Evolutionary conservation across 2,888 invertebrate genomes (phyloP), one percentile per base, ranked within the genome.

Genomic region (Volucella bombylans): DNA sequence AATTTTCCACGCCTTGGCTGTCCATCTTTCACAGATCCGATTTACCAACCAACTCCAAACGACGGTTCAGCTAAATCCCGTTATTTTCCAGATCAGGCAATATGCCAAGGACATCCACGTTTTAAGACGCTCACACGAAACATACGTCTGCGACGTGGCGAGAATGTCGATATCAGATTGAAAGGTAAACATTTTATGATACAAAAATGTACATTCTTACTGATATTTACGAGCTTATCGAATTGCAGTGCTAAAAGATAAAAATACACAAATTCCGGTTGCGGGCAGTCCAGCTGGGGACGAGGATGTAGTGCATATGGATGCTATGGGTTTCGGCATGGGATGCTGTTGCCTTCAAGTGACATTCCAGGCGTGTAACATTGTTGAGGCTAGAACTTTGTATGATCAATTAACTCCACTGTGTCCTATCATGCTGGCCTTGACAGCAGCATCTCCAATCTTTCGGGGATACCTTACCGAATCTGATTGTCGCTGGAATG

Each of bases 321-420:
- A 99, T 92, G 97, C 98, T 1, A 99, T 99, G 99, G 99, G 99
- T 31, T 99, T 99, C 91, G 99, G 99, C 72, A 99, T 99, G 99
- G 99, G 99, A 41, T 98, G 98, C 91, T 98, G 97, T 89, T 99
- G 99, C 90, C 93, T 99, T 49, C 99, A 99, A 92, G 94, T 98
- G 73, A 98, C 98, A 62, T 99, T 99, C 93, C 92, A 92, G 87
- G 99, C 99, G 1, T 98, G 98, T 91, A 98, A 98, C 91, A 98
- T 99, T 87, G 94, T 94, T 55, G 99, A 99, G 93, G 99, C 99
- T 4, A 94, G 98, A 86, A 96, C 96, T 47, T 93, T 99, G 1
- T 99, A 99, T 90, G 99, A 99, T 92, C 99, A 99, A 91, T 93
- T 99, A 41, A 97, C 99, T 11, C 98, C 99, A 0, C 93, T 99